Evolutionary conservation across 2,113 vertebrate species (phyloP), one percentile per base, ranked within the genome.

Genomic region (Bombycilla garrulus): DNA sequence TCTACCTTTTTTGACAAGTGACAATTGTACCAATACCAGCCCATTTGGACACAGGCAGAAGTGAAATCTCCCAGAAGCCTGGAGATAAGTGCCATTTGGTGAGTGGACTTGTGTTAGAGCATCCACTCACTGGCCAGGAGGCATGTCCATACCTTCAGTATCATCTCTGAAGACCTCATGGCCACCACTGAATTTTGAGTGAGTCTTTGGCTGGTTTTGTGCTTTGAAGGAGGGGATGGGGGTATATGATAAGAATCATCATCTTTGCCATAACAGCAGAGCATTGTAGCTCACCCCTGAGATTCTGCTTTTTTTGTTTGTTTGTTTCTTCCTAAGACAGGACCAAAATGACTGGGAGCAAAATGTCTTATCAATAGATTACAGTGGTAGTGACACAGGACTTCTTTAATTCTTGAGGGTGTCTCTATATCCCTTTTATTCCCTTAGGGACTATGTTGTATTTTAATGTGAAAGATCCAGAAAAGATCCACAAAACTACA

Each of bases 161-260:
- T 26, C 26, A 33, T 23, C 54, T 70, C 45, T 48, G 57, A 74
- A 51, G 31, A 36, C 15, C 24, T 50, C 0, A 0, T 54, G 31
- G 18, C 12, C 38, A 60, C n/a, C 20, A 29, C 7, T 56, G 62
- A 58, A 53, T 65, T n/a, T 47, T 3, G 2, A 69, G 16, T 25
- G 2, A 42, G 4, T 6, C 40, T 72, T 81, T 54, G 33, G 9
- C 15, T 86, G 42, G 3, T 50, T 87, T 76, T 81, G 11, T 70
- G 33, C 8, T 72, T 15, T 56, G 77, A 70, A 20, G 6, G 38
- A 77, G 24, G 9, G 50, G 15, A 50, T 57, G 14, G 6, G 5
- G 3, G 1, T 40, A 15, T 21, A 50, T 28, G 31, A 76, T 18
- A 58, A 72, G 33, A 47, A 16, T 67, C 11, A 22, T 40, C 14